Evolutionary conservation across 2,888 invertebrate species (phyloP).

Genomic region (Orthosia gothica): DNA sequence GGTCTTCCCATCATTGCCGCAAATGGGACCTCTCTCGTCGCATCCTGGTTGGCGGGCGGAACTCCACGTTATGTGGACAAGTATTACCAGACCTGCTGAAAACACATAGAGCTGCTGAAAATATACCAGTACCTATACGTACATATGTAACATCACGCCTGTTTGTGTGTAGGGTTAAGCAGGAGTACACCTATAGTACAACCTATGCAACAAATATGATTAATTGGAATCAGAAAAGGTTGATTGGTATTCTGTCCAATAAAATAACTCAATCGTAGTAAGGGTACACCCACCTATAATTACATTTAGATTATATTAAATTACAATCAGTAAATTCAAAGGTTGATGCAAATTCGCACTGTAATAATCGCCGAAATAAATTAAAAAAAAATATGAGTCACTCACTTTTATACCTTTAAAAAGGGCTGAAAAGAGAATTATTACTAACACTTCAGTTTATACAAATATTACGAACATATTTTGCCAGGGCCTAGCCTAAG

Average conservation of each 20-base stretch:
- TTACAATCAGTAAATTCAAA: background rate
- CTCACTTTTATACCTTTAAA: background rate
- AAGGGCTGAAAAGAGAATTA: background rate
- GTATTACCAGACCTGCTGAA: slow-evolving; percentile 42
- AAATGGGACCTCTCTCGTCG: slow-evolving; percentile 54
- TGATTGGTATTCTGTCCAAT: background rate
- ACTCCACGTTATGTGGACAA: slow-evolving; percentile 39
- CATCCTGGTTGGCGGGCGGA: slow-evolving; percentile 9
- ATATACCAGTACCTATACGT: slow-evolving; percentile 1
- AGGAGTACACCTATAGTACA: too few relatives aligned
- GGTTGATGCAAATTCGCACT: background rate
- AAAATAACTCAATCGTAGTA: background rate
- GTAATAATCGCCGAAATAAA: background rate
- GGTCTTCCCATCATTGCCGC: slow-evolving; percentile 73
- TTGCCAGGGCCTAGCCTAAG: background rate
- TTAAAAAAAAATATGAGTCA: background rate
- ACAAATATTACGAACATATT: background rate
- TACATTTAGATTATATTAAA: background rate
- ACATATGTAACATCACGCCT: too few relatives aligned
- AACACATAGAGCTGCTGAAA: background rate
- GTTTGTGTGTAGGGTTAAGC: too few relatives aligned
- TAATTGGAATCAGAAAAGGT: background rate
- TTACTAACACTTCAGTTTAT: slow-evolving; percentile 2
- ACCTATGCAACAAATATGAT: too few relatives aligned
- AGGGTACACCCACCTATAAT: background rate